Conservation (phyloP, 2,113 vertebrate species). For the Anolis carolinensis region DNA sequence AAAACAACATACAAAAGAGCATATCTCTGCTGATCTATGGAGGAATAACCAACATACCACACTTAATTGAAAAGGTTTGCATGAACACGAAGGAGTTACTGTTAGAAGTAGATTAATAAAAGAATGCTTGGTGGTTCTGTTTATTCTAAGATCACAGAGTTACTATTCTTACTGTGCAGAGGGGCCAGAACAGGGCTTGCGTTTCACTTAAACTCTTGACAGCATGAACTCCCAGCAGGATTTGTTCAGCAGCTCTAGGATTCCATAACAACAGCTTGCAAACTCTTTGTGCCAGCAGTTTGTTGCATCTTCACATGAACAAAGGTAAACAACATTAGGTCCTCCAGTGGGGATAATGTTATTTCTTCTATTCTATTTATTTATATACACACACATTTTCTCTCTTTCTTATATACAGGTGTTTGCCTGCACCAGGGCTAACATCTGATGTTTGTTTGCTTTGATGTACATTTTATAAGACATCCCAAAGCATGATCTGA, state of each 20-base stretch:
- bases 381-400: neutral
- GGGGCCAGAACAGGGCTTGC: neutral
- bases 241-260: conserved; percentile 7
- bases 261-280: neutral
- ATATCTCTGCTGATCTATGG: neutral
- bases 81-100: neutral
- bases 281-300: neutral
- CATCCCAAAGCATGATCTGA: neutral
- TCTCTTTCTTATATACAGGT: neutral
- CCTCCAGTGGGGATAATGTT: neutral
- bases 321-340: conserved; percentile 10
- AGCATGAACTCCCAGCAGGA: conserved; percentile 11
- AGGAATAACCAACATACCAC: neutral
- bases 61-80: neutral
- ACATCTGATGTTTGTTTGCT: neutral
- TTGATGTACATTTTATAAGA: neutral
- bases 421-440: neutral
- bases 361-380: neutral
- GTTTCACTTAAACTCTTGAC: conserved; percentile 21
- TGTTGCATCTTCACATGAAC: neutral
- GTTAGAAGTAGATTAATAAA: neutral
- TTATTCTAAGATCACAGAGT: conserved; percentile 20
- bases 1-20: neutral
- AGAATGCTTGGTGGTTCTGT: neutral
- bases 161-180: conserved; percentile 7